A percentile compares a stretch with the other conserved stretches of the same genome.
These are phyloP conservation scores for Lampris megalopsis DNA, from an alignment of 2,113 vertebrate genomes.

Conservation along the genomic window DNA sequence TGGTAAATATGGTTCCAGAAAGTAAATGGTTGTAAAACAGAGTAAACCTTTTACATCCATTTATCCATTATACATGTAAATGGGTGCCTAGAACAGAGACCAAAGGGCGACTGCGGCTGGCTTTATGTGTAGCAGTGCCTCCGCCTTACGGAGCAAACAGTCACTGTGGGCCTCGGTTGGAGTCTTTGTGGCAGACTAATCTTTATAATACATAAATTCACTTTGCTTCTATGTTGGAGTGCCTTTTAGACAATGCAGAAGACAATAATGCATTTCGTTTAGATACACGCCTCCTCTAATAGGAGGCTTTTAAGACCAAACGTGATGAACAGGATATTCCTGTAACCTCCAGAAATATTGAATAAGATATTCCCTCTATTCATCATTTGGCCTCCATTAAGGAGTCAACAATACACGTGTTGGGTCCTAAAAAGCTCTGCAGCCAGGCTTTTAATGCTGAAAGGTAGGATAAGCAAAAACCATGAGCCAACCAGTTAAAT, in stretches of 20 bases:
- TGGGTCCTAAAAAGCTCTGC: neutral
- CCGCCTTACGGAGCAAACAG: neutral
- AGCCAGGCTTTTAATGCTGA: neutral
- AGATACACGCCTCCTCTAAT: constrained; percentile 25
- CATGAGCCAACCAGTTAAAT: neutral
- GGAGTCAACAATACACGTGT: constrained; percentile 2
- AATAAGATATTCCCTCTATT: neutral
- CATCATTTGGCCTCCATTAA: neutral
- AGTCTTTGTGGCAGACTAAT: constrained; percentile 3
- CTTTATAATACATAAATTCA: constrained; percentile 26
- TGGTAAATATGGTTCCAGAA: too few relatives aligned
- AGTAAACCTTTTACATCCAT: neutral
- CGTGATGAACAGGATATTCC: constrained; percentile 28
- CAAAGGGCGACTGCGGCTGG: constrained; percentile 22
- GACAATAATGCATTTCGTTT: constrained; percentile 25
- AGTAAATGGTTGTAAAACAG: too few relatives aligned
- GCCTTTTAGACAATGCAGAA: constrained; percentile 18
- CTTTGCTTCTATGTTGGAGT: constrained; percentile 19
- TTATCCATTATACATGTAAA: constrained; percentile 7
- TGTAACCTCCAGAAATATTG: constrained; percentile 10
- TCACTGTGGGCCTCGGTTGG: neutral
- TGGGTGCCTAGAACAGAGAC: constrained; percentile 1
- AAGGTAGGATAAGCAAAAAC: neutral
- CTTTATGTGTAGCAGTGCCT: constrained; percentile 8
- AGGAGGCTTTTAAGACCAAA: constrained; percentile 51